Percentiles rank a stretch among this genome's conserved stretches.
Evolutionary conservation across 2,888 invertebrate species (phyloP).

Genomic region (Oscheius sp.): DNA sequence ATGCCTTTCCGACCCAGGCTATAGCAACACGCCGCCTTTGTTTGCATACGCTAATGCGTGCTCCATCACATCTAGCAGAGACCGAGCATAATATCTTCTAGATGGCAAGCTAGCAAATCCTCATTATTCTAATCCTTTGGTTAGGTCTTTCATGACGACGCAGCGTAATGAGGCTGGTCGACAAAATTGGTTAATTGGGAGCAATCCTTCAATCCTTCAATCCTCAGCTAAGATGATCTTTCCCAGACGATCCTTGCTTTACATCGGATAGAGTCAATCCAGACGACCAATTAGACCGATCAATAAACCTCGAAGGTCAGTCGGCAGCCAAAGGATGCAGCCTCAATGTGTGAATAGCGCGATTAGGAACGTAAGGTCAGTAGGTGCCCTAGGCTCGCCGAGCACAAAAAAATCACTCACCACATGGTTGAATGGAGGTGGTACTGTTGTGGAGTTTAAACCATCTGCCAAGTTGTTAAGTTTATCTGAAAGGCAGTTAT

Average conservation of each 20-base stretch:
- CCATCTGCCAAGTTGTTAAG: slow-evolving; percentile 1
- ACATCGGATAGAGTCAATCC: slow-evolving; percentile 6
- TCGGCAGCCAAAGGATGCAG: slow-evolving; percentile 13
- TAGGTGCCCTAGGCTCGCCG: background rate
- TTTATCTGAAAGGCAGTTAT: background rate
- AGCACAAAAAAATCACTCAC: background rate
- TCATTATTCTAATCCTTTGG: no score
- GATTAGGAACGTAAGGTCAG: slow-evolving; percentile 20
- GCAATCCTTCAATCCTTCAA: background rate
- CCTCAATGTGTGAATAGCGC: slow-evolving; percentile 23
- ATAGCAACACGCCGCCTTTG: slow-evolving; percentile 20
- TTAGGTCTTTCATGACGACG: no score
- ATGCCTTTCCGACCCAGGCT: slow-evolving; percentile 8
- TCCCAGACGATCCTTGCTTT: background rate
- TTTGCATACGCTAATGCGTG: slow-evolving; percentile 33
- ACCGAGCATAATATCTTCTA: slow-evolving; percentile 17
- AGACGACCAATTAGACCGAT: slow-evolving; percentile 19
- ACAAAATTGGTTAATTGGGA: no score
- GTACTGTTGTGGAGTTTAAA: slow-evolving; percentile 6
- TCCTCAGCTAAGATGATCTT: background rate
- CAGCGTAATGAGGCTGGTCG: no score
- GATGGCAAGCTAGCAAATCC: no score
- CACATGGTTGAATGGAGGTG: background rate
- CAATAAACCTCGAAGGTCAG: slow-evolving; percentile 8
- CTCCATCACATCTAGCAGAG: slow-evolving; percentile 26